Conservation (phyloP, 2,113 vertebrate species). For the Ptilonorhynchus violaceus region DNA sequence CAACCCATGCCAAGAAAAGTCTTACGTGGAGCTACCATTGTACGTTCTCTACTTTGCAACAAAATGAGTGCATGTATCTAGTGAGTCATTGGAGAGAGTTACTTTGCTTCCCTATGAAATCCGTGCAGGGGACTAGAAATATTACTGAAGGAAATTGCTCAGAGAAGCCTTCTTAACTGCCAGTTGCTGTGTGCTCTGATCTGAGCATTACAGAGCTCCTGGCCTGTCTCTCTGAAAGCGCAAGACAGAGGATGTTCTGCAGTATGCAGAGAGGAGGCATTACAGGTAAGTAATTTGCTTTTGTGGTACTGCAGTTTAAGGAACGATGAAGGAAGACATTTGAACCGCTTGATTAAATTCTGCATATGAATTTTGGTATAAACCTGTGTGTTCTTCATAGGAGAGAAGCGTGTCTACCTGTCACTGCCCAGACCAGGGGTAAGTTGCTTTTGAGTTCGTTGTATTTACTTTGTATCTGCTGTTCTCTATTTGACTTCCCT, state of each 20-base stretch:
- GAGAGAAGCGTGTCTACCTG: conserved; percentile 92
- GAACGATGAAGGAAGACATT: not conserved
- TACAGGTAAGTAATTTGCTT: conserved; percentile 26
- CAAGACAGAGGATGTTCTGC: not conserved
- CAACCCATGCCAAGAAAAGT: not conserved
- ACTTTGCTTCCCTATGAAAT: not conserved
- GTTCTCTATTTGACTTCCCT: not conserved
- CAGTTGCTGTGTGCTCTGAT: not conserved
- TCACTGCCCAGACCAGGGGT: conserved; percentile 94
- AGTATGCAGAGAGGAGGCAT: not conserved
- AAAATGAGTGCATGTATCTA: not conserved
- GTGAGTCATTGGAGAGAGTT: not conserved
- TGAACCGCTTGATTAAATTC: not conserved
- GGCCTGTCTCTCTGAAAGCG: not conserved
- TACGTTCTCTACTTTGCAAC: not conserved
- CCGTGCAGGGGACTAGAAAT: not conserved
- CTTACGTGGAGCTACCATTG: not conserved
- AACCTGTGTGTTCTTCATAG: conserved; percentile 76
- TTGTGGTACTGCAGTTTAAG: not conserved
- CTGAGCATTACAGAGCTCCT: not conserved
- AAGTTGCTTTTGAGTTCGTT: conserved; percentile 66
- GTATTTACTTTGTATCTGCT: not conserved
- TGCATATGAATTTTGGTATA: conserved; percentile 37
- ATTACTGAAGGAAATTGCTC: not conserved
- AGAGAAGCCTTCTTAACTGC: not conserved